Base-by-base conservation (phyloP, 2,888 invertebrate genomes). In the Agelastica alni region DNA sequence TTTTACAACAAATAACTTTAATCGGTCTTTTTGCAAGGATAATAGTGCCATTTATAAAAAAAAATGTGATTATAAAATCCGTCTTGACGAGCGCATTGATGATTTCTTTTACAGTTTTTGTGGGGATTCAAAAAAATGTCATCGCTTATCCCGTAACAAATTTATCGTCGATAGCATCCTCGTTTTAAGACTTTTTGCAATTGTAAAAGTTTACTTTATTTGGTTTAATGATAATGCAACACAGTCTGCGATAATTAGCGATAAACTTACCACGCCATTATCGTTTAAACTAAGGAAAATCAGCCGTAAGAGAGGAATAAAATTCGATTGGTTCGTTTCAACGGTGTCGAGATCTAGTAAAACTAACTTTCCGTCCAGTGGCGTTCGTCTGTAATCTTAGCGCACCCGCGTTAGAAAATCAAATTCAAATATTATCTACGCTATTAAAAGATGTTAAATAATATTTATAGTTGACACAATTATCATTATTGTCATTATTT, bases 191-290 rank as follows among this genome's bases (percentile, higher is more conserved):
- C 32, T 31, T 37, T 47, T 45, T 32, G 13, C 9, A 28, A 13
- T 47, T 47, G 28, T 47, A 52, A 44, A 44, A 14, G 46, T 43
- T 34, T 36, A n/a, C 70, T 69, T 59, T 64, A 68, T 68, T 70
- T 72, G 73, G 71, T 65, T 68, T 69, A 53, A 53, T 17, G 51
- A 66, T 55, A 55, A 58, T 55, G 52, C 22, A 51, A 52, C 53
- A 49, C 58, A 54, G 34, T 39, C 43, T 26, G 44, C 32, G 58
- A 42, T 49, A 37, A 58, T 54, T 46, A 51, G 42, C 52, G 41
- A 51, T 47, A 52, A 39, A 51, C 44, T 32, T 43, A 46, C 44
- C 58, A 58, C 58, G 20, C 55, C 46, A 48, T 58, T 53, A 58
- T 58, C 52, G 45, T 58, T 55, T 49, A 37, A 42, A 32, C 18